Evolutionary conservation across 2,888 invertebrate species (phyloP).

Genomic region (Aplocera efformata): DNA sequence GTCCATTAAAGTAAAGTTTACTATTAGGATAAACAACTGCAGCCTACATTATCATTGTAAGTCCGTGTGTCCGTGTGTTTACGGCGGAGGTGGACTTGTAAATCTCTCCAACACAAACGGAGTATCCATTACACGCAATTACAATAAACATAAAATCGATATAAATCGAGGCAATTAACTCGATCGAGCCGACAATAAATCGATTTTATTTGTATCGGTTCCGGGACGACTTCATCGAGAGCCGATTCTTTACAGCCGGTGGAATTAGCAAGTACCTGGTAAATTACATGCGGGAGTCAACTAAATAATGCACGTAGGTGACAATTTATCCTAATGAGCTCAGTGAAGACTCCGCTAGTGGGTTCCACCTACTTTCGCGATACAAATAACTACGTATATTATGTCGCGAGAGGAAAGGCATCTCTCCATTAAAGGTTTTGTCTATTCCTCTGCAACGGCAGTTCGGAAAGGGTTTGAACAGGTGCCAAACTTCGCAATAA

Average conservation of each 20-base stretch:
- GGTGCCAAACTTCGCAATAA: too few species aligned
- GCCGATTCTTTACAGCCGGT: slow-evolving; percentile 9
- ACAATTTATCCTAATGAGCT: too few species aligned
- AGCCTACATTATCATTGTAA: too few species aligned
- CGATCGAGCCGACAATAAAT: slow-evolving; percentile 18
- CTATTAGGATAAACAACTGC: too few species aligned
- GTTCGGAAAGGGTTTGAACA: too few species aligned
- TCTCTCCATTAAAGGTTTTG: too few species aligned
- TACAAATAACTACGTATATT: too few species aligned
- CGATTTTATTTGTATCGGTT: slow-evolving; percentile 14
- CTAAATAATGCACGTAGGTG: background rate
- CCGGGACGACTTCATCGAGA: slow-evolving; percentile 55
- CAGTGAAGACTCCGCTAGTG: too few species aligned
- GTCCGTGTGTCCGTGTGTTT: background rate
- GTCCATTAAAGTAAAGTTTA: too few species aligned
- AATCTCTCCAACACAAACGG: slow-evolving; percentile 14
- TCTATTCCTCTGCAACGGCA: too few species aligned
- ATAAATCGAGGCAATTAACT: slow-evolving; percentile 42
- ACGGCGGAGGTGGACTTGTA: slow-evolving; percentile 1
- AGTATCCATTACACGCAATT: slow-evolving; percentile 31
- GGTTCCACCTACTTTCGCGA: too few species aligned
- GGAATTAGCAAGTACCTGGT: background rate
- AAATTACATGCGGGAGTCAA: background rate
- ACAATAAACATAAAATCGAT: slow-evolving; percentile 34
- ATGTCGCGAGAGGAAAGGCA: too few species aligned